A percentile compares a stretch with the other conserved stretches of the same genome.
Evolutionary conservation across 2,888 invertebrate genomes (phyloP).

Genomic region (Pediacus dermestoides): DNA sequence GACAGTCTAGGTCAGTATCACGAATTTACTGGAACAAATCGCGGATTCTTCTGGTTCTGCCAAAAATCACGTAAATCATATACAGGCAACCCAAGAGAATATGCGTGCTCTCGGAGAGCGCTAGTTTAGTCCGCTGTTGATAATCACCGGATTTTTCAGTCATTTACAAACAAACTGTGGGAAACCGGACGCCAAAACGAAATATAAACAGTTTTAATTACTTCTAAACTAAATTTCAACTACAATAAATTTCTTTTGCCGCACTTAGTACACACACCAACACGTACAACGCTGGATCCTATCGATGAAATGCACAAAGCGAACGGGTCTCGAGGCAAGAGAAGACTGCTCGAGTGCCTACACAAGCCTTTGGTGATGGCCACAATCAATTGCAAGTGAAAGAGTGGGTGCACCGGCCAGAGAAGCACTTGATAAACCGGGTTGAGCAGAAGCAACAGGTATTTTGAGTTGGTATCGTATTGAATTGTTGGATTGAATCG

Average conservation of each 20-base stretch:
- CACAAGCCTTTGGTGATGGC: not conserved
- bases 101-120: too few relatives aligned
- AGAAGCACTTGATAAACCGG: conserved; percentile 17
- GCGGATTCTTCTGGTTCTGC: not conserved
- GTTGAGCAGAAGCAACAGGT: conserved; percentile 14
- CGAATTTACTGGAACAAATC: conserved; percentile 2
- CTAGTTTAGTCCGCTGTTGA: not conserved
- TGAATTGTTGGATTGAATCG: not conserved
- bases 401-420: conserved; percentile 10
- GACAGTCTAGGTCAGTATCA: too few relatives aligned
- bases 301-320: conserved; percentile 1
- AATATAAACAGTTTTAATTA: too few relatives aligned
- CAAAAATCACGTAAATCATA: conserved; percentile 5
- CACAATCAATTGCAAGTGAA: conserved; percentile 4
- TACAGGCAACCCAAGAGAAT: not conserved
- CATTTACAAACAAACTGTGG: not conserved
- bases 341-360: conserved; percentile 2
- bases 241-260: too few relatives aligned
- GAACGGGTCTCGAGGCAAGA: conserved; percentile 5
- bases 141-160: not conserved
- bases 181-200: too few relatives aligned
- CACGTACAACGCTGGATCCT: not conserved
- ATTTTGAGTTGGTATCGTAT: not conserved
- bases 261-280: not conserved
- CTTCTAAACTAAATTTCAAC: too few relatives aligned